phyloP scores from a whole-genome alignment of 92 coral and sea anemone genomes.

The Palythoa caribaeorum region DNA sequence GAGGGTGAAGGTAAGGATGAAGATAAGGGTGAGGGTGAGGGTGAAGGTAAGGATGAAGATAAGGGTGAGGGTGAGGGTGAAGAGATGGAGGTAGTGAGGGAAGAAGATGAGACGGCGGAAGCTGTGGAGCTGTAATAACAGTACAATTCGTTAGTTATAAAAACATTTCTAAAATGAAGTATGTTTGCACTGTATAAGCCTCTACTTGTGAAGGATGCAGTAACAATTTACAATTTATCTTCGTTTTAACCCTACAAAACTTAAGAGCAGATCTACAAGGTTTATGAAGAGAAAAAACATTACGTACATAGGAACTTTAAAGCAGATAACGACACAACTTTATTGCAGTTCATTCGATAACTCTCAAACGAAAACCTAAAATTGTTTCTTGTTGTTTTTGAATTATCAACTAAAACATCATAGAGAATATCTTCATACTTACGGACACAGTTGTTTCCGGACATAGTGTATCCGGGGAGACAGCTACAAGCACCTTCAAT shows the following conservation, averaged over 20 bases:
- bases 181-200: not conserved
- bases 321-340: too few relatives aligned
- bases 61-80: not conserved
- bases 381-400: not conserved
- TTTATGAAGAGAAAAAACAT: too few relatives aligned
- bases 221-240: not conserved
- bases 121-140: constrained; percentile 36
- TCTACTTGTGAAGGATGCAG: not conserved
- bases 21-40: too few relatives aligned
- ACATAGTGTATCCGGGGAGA: constrained; percentile 86
- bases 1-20: not conserved
- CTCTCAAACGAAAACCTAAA: not conserved
- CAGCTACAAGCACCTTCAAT: constrained; percentile 87
- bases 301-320: too few relatives aligned
- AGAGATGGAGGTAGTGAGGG: not conserved
- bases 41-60: not conserved
- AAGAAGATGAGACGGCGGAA: constrained; percentile 25
- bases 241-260: too few relatives aligned
- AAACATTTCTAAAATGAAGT: not conserved
- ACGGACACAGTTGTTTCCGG: constrained; percentile 88
- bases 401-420: not conserved
- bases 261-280: too few relatives aligned
- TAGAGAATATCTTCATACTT: constrained; percentile 39
- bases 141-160: not conserved
- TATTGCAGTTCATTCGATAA: not conserved